Percentiles rank a stretch among this genome's conserved stretches.
Conservation (phyloP, 2,888 invertebrate genomes). For the Acanthoscelides obtectus region DNA sequence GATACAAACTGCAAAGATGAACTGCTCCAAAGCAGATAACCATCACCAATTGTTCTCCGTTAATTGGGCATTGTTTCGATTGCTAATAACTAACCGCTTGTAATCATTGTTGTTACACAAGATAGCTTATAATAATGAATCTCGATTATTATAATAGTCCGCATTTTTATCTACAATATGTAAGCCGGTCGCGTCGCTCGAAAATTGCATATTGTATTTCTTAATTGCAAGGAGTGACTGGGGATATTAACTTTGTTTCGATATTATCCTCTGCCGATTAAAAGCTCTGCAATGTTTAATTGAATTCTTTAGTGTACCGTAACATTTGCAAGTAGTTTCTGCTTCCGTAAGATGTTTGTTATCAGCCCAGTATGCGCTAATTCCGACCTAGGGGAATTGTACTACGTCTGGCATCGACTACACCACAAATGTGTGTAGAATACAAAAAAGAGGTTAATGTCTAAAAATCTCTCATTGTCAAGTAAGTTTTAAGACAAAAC, state of each 20-base stretch:
- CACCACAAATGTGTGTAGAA: too few relatives aligned
- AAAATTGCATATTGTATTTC: constrained; percentile 13
- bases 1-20: constrained; percentile 13
- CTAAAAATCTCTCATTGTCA: too few relatives aligned
- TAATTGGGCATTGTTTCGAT: constrained; percentile 27
- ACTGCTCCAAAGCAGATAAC: constrained; percentile 21
- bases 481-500: too few relatives aligned
- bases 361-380: background rate
- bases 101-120: constrained; percentile 28
- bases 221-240: constrained; percentile 12
- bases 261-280: background rate
- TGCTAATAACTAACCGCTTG: constrained; percentile 23
- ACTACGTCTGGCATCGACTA: too few relatives aligned
- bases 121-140: constrained; percentile 25
- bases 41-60: constrained; percentile 21
- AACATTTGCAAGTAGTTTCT: background rate
- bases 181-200: background rate
- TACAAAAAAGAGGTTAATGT: too few relatives aligned
- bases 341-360: background rate
- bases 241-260: background rate
- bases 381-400: too few relatives aligned
- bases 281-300: background rate
- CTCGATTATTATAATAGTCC: constrained; percentile 25
- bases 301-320: background rate
- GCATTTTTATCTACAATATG: constrained; percentile 13